phyloP scores from a whole-genome alignment of 2,113 vertebrate genomes.

The Gnathonemus longibarbis region DNA sequence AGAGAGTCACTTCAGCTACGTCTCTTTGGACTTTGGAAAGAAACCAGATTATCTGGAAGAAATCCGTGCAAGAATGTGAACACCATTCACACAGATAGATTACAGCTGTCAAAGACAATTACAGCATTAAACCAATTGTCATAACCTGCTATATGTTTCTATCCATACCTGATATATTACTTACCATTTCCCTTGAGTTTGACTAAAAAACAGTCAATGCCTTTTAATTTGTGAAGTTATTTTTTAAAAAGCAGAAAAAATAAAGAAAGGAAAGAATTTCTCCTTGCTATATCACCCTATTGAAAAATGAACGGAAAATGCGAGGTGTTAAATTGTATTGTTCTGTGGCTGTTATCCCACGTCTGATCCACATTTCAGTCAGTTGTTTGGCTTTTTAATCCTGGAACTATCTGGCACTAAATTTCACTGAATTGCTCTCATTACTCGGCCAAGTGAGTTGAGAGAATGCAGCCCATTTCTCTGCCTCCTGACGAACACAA shows the following conservation, averaged over 20 bases:
- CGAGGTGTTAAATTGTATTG: not conserved
- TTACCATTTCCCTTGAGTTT: not conserved
- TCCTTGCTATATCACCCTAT: slow-evolving; percentile 5
- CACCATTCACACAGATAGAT: not conserved
- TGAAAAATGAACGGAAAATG: slow-evolving; percentile 18
- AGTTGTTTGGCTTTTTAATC: not conserved
- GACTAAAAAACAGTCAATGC: not conserved
- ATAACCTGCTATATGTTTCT: not conserved
- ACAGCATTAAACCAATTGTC: not conserved
- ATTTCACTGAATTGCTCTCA: slow-evolving; percentile 20
- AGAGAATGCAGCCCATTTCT: slow-evolving; percentile 21
- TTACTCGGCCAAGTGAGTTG: not conserved
- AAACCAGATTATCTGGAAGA: not conserved
- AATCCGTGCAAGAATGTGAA: not conserved
- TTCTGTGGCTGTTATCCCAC: not conserved
- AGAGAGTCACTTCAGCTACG: not conserved
- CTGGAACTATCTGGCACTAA: not conserved
- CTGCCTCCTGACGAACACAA: slow-evolving; percentile 30
- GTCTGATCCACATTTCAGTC: not conserved
- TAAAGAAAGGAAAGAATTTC: not conserved
- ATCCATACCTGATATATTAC: not conserved
- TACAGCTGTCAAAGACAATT: not conserved
- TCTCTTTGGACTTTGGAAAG: not conserved
- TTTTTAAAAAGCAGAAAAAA: not conserved
- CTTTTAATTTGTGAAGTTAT: not conserved